These are phyloP conservation scores for Cephus nigrinus DNA, from an alignment of 2,888 invertebrate species.

Conservation along the genomic window DNA sequence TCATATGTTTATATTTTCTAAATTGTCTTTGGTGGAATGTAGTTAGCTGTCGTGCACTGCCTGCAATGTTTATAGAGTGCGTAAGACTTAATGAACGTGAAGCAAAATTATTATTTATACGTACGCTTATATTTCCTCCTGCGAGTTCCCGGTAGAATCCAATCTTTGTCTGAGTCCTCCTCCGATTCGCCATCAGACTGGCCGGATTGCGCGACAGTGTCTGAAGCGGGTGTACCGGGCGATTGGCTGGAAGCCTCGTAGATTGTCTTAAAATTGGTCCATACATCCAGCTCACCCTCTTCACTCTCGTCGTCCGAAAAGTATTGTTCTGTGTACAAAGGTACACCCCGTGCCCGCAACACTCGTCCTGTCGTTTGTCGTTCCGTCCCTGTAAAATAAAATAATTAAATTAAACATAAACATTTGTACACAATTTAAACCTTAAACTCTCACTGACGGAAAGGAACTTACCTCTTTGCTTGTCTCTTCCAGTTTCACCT, in stretches of 20 bases:
- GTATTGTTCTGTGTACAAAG: constrained; percentile 60
- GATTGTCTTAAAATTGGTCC: constrained; percentile 54
- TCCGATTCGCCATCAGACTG: constrained; percentile 41
- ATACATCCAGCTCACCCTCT: constrained; percentile 54
- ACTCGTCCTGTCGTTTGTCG: constrained; percentile 47
- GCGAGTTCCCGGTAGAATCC: constrained; percentile 60
- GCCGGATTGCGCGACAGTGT: constrained; percentile 41
- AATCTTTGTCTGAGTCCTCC: constrained; percentile 62
- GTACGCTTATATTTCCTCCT: constrained; percentile 60
- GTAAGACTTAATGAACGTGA: not conserved
- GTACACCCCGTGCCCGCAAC: constrained; percentile 56
- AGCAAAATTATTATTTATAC: constrained; percentile 36
- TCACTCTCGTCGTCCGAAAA: constrained; percentile 56
- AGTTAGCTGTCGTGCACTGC: not conserved
- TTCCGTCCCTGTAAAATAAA: constrained; percentile 30
- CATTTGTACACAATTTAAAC: not conserved
- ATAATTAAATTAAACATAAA: not conserved
- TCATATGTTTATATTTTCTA: not conserved
- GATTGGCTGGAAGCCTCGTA: constrained; percentile 47
- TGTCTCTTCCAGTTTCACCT: constrained; percentile 25
- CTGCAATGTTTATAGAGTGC: not conserved
- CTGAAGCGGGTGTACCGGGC: constrained; percentile 38
- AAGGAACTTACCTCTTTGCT: not conserved
- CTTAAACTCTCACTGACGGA: not conserved
- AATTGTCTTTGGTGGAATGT: not conserved